These are phyloP conservation scores for Apoda limacodes DNA, from an alignment of 2,888 invertebrate genomes.

Conservation along the genomic window DNA sequence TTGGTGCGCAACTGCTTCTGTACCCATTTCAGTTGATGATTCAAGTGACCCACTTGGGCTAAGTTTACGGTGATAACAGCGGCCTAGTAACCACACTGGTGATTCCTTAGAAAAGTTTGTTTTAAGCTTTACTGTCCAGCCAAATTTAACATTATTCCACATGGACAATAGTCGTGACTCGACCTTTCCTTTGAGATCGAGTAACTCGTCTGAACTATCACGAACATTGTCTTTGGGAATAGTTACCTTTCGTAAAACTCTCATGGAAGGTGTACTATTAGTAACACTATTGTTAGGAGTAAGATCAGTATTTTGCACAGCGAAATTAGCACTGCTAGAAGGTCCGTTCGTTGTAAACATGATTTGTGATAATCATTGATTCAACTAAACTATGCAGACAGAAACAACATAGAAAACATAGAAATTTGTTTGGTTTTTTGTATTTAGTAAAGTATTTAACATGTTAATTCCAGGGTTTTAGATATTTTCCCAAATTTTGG, in stretches of 20 bases:
- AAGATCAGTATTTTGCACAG: no score
- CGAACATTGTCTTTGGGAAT: constrained; percentile 39
- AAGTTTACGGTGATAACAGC: constrained; percentile 82
- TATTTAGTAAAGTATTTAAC: no score
- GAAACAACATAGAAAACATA: no score
- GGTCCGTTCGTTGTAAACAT: not conserved
- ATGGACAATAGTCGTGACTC: constrained; percentile 86
- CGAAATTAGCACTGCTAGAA: no score
- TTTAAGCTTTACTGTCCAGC: constrained; percentile 84
- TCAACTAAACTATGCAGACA: no score
- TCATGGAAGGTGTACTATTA: not conserved
- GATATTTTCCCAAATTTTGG: no score
- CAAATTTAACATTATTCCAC: constrained; percentile 95
- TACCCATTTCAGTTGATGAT: constrained; percentile 71
- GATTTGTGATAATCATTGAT: no score
- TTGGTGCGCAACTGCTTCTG: constrained; percentile 70
- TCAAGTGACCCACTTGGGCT: constrained; percentile 70
- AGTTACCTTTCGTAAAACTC: constrained; percentile 9
- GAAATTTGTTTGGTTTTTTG: no score
- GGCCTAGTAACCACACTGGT: constrained; percentile 87
- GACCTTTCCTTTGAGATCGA: constrained; percentile 79
- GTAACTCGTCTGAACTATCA: constrained; percentile 47
- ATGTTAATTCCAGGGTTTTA: no score
- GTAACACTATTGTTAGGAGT: no score
- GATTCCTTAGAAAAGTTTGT: constrained; percentile 85